Base-by-base conservation (phyloP, 2,888 invertebrate species). In the Liposcelis brunnea region DNA sequence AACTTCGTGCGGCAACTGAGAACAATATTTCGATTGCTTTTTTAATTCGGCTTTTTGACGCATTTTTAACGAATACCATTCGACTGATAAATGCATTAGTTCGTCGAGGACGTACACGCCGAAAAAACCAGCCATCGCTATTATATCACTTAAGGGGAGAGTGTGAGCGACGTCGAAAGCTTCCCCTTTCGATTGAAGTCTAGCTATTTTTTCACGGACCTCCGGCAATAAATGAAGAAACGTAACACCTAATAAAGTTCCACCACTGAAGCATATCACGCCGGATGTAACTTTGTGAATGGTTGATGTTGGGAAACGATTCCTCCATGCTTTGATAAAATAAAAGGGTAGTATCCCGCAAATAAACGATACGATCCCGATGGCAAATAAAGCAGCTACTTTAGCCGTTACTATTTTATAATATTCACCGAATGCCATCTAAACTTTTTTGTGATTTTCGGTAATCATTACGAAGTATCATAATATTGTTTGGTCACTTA, bases 101-200 rank as follows among this genome's bases (percentile, higher is more conserved):
- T 55, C 54, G 51, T 57, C 57, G 15, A 55, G 47, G 11, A 52
- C 38, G 49, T 56, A 57, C 5, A 56, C 54, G 4, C 53, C 46
- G 46, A 57, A 54, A 42, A 56, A 57, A 2, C 57, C 57, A 16
- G 47, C 18, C 42, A 55, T 54, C 2, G 54, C 50, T 10, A 55
- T 44, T 12, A 57, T 49, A 43, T 56, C 55, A 2, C 53, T 51
- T 11, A 53, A 38, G 0, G 56, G 54, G 16, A 54, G 19, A 10
- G 15, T 35, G 14, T 36, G 21, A 7, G 37, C 11, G 2, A 32
- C 32, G 15, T 34, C 12, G 32, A 31, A 37, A 26, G 11, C 4
- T 7, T 45, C 12, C 8, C 14, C 26, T 2, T 37, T n/a, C 3
- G 11, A 5, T 12, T 21, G 19, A 31, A 40, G 31, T 14, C 31